A percentile compares a stretch with the other conserved stretches of the same genome.
These are phyloP conservation scores for Periphyllus acericola DNA, from an alignment of 2,888 invertebrate genomes.

Conservation along the genomic window DNA sequence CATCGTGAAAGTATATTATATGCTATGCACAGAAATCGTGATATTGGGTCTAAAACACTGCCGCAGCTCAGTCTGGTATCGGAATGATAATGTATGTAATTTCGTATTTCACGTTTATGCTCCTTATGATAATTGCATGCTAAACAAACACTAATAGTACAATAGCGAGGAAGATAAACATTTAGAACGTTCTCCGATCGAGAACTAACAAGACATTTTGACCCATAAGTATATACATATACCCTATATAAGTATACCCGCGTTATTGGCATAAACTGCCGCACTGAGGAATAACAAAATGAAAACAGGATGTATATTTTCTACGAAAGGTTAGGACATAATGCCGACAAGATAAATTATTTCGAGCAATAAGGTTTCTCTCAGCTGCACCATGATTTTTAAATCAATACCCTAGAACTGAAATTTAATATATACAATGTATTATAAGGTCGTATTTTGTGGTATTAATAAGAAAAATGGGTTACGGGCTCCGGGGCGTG, in stretches of 20 bases:
- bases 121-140: neutral
- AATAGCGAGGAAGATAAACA: neutral
- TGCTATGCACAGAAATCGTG: neutral
- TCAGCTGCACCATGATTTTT: neutral
- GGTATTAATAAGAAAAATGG: neutral
- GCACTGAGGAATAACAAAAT: neutral
- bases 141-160: neutral
- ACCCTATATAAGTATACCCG: neutral
- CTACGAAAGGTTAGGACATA: neutral
- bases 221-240: neutral
- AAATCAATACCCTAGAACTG: slow-evolving; percentile 30
- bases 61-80: too few relatives aligned
- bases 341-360: neutral
- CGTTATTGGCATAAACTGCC: neutral
- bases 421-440: slow-evolving; percentile 9
- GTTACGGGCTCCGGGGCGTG: neutral
- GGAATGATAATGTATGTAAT: neutral
- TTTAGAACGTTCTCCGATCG: neutral
- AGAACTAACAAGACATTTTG: neutral
- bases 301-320: slow-evolving; percentile 6
- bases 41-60: neutral
- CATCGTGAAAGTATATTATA: neutral
- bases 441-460: neutral
- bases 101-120: slow-evolving; percentile 9
- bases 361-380: slow-evolving; percentile 31